Base-by-base conservation (phyloP, 1,140 invertebrate genomes). In the Daktulosphaira vitifoliae region DNA sequence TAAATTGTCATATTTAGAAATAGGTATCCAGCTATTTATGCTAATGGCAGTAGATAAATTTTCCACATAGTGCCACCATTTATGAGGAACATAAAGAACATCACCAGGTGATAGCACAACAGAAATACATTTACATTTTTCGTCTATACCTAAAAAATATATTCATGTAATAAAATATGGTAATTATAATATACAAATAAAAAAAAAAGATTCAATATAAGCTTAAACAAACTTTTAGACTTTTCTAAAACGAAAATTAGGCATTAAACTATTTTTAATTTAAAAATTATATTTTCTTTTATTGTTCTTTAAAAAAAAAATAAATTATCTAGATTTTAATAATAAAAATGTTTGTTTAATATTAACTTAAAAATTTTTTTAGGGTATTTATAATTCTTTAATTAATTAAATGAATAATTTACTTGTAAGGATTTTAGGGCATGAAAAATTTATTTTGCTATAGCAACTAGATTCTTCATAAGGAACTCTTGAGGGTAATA, bases 391-490 rank as follows among this genome's bases (percentile, higher is more conserved):
- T 50, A 69, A 16, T 65, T 69, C 50, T 39, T 71, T 5, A 33
- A 11, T 11, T 33, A 33, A 6, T 33, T 33, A 33, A 65, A 62
- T n/a, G 29, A 53, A 20, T 18, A 42, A 66, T 26, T 53, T 70
- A 70, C 69, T 26, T 67, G 51, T 54, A 25, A 71, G 52, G 33
- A 75, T 71, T 70, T 76, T 74, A 50, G 72, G 73, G 74, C 81
- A 82, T 74, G 82, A 84, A 71, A 92, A 87, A 76, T 91, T 90
- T 29, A 88, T 78, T 75, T 82, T 78, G 73, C 90, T 94, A 74
- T 94, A 98, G 22, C 98, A 81, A 77, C 91, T 97, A 0, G 93
- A 96, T 74, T 98, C 95, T 79, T 98, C 95, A 78, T 93, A 98
- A 15, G 95, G 95, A 66, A 97, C 80, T 73, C 95, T 81, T 9